Base-by-base conservation (phyloP, 2,888 invertebrate genomes). In the Trissoscelio sp. region DNA sequence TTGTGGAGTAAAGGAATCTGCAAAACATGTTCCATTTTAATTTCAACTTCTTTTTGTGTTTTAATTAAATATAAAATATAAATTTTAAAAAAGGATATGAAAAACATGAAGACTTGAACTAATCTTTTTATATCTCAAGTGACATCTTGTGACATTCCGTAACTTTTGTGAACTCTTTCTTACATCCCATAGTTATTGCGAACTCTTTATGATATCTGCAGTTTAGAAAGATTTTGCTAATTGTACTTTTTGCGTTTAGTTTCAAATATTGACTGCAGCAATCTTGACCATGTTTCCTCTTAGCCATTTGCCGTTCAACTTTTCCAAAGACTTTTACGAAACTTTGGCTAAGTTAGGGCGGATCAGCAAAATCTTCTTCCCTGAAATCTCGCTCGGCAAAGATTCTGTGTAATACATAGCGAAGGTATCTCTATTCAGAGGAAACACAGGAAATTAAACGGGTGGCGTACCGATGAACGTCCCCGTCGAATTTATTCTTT, bases 361-460 rank as follows among this genome's bases (percentile, higher is more conserved):
- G 81, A 84, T 86, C 83, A 86, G 84, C 84, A 75, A 73, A 83
- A 83, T 81, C 51, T 16, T 7, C 24, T 42, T 60, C 20, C 55
- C 53, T 79, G 78, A 73, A 83, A 83, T 81, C 51, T 16, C n/a
- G 39, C 58, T 60, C 20, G 12, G 11, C 67, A 14, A 72, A 72
- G 67, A 78, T 73, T 81, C 46, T 28, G 55, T 67, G 58, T 18
- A 51, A 58, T 48, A 58, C 31, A 37, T 53, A 34, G 18, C 37
- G 51, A 55, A 53, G 67, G 64, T 53, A 66, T 46, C 44, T 64
- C 28, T 39, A 60, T 72, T 70, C 70, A 34, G 39, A 46, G 57
- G 64, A 70, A 46, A 70, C 34, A 39, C 74, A 64, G 72, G 39
- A 84, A 82, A 83, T 84, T 81, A 83, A 85, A 84, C 85, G 83